phyloP scores from a whole-genome alignment of 2,113 vertebrate genomes.

The Callospermophilus lateralis region DNA sequence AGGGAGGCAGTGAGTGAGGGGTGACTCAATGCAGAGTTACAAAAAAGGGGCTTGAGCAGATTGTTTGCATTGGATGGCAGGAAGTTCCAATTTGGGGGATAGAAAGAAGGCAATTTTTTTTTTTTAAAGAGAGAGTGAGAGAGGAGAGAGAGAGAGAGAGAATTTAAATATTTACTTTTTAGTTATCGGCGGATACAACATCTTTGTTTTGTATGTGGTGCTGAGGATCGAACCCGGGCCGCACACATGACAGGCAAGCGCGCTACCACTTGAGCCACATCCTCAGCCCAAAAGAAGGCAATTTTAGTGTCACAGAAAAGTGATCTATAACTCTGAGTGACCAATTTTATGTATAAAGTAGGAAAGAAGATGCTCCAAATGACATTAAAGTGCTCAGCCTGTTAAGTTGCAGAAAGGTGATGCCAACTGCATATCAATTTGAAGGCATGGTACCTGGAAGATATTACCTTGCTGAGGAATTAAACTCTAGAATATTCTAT shows the following conservation, averaged over 20 bases:
- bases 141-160: too few relatives aligned
- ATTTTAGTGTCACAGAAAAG: not conserved
- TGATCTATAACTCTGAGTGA: not conserved
- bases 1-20: not conserved
- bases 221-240: too few relatives aligned
- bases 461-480: not conserved
- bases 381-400: not conserved
- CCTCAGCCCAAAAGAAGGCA: not conserved
- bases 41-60: fast-evolving
- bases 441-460: not conserved
- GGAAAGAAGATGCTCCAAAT: not conserved
- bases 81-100: not conserved
- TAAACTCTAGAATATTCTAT: not conserved
- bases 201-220: too few relatives aligned
- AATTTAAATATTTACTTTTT: too few relatives aligned
- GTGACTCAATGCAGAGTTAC: not conserved
- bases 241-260: too few relatives aligned
- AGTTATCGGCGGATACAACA: too few relatives aligned
- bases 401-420: not conserved
- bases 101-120: not conserved
- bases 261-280: too few relatives aligned
- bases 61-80: not conserved
- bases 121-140: too few relatives aligned
- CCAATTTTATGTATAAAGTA: not conserved
- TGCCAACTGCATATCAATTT: not conserved